Conservation (phyloP, 2,888 invertebrate species). For the Stratiomys singularior region DNA sequence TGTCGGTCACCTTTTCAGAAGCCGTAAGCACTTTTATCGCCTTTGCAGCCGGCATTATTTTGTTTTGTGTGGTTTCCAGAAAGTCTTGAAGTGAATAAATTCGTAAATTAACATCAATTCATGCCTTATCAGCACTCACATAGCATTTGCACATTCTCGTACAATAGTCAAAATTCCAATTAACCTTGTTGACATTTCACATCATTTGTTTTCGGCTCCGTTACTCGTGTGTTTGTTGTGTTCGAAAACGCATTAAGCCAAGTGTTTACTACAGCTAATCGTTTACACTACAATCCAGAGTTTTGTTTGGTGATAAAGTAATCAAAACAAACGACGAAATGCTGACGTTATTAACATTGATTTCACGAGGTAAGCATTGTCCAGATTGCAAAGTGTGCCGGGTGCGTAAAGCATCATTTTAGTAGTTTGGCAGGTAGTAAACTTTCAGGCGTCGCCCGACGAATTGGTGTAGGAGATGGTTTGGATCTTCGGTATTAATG, state of each 20-base stretch:
- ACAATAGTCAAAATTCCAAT: neutral
- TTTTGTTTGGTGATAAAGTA: neutral
- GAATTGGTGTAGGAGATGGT: neutral
- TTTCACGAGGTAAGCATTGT: slow-evolving; percentile 27
- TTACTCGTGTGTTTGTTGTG: neutral
- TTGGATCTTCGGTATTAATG: neutral
- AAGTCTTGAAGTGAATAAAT: too few species aligned
- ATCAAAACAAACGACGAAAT: slow-evolving; percentile 14
- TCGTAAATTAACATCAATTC: too few species aligned
- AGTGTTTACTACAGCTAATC: too few species aligned
- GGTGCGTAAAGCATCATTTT: neutral
- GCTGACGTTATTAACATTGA: slow-evolving; percentile 14
- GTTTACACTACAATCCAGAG: neutral
- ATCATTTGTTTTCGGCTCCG: too few species aligned
- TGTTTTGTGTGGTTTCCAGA: neutral
- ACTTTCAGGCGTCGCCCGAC: slow-evolving; percentile 1
- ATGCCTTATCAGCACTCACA: too few species aligned
- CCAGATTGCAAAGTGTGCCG: neutral
- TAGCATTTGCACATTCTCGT: too few species aligned
- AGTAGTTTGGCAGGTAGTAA: neutral
- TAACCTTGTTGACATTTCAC: neutral
- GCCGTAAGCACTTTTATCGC: neutral
- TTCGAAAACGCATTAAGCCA: neutral
- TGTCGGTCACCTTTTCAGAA: neutral
- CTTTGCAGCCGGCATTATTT: neutral